Evolutionary conservation across 1,140 invertebrate genomes (phyloP), one percentile per base, ranked within the genome.

Genomic region (Scaptodrosophila lebanonensis): DNA sequence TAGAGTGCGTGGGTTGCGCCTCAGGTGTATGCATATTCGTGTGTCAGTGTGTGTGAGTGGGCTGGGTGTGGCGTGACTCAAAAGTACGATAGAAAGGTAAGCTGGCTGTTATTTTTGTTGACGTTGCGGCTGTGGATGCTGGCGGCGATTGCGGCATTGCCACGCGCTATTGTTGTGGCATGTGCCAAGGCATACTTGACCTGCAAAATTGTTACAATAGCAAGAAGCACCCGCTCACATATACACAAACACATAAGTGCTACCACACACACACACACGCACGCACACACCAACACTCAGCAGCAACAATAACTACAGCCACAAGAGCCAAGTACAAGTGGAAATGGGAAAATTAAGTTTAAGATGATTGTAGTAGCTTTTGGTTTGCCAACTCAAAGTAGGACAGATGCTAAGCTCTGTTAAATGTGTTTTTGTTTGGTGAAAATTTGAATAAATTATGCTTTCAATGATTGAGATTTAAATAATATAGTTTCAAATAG

Each of bases 171-270:
- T 79, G 75, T 82, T 64, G 75, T 66, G 60, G 49, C 75, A 69
- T 61, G 68, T 51, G 47, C 54, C 56, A 49, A 3, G 8, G 22
- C 47, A 66, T 69, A 79, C 73, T 79, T 79, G 73, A 79, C 68
- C 73, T 35, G 66, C 51, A 67, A 69, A 66, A 48, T 45, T 18
- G 63, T 33, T 45, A 72, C 67, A 76, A 51, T 69, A 56, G 52
- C 61, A 69, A 30, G 22, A 8, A 25, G 8, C 22, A 25, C 22
- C 3, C 22, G 22, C 8, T 8, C 22, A 25, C 22, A n/a, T n/a
- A n/a, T n/a, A n/a, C n/a, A n/a, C n/a, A n/a, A n/a, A n/a, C n/a
- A n/a, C n/a, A n/a, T n/a, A n/a, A 25, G 22, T 25, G 22, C 22
- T 3, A 25, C 22, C 3, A n/a, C n/a, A n/a, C n/a, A n/a, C n/a